Evolutionary conservation across 2,113 vertebrate genomes (phyloP).

Genomic region (Melanocharis versteri): DNA sequence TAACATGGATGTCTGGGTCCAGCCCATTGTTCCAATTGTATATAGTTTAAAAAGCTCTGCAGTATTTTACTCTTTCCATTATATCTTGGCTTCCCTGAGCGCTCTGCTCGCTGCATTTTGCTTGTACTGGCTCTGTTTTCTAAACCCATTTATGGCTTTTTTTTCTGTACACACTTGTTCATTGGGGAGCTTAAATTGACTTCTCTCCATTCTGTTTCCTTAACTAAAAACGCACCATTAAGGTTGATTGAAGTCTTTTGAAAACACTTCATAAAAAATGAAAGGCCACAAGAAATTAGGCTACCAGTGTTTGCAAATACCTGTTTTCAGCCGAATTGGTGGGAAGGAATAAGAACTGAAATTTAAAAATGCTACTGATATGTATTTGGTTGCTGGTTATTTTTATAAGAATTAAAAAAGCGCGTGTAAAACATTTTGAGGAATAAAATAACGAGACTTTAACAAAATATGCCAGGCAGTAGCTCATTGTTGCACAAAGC

Average conservation of each 20-base stretch:
- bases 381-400: constrained; percentile 42
- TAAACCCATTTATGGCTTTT: constrained; percentile 75
- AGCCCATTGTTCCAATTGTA: constrained; percentile 78
- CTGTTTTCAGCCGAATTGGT: constrained; percentile 73
- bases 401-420: constrained; percentile 34
- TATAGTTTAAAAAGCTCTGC: constrained; percentile 78
- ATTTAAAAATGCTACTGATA: constrained; percentile 70
- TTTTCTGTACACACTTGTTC: constrained; percentile 70
- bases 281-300: constrained; percentile 75
- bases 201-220: constrained; percentile 79
- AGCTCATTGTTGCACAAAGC: not conserved
- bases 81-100: constrained; percentile 75
- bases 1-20: constrained; percentile 73
- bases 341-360: constrained; percentile 77
- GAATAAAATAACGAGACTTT: not conserved
- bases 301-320: constrained; percentile 80
- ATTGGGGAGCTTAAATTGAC: constrained; percentile 80
- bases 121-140: constrained; percentile 72
- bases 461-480: not conserved
- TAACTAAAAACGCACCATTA: constrained; percentile 80
- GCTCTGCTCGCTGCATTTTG: constrained; percentile 67
- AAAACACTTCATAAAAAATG: constrained; percentile 78
- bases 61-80: constrained; percentile 77
- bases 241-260: constrained; percentile 80
- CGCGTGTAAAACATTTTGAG: not conserved